Evolutionary conservation across 2,888 invertebrate species (phyloP).

Genomic region (Chymomyza fuscimana): DNA sequence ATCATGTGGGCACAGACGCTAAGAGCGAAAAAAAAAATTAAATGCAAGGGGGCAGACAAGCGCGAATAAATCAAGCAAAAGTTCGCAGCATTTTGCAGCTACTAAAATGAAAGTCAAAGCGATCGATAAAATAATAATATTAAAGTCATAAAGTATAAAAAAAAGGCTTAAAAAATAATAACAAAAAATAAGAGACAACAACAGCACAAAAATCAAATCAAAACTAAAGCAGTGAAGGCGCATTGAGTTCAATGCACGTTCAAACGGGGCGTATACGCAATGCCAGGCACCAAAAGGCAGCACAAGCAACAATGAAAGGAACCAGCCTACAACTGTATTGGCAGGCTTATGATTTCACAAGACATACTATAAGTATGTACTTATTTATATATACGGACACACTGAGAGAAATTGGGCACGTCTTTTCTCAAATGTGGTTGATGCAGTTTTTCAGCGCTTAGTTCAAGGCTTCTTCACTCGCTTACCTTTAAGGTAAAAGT

Average conservation of each 20-base stretch:
- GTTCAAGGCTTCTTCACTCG: too few species aligned
- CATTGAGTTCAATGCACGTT: conserved; percentile 72
- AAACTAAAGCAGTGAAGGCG: conserved; percentile 63
- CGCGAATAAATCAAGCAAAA: conserved; percentile 53
- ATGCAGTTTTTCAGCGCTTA: too few species aligned
- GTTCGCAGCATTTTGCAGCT: conserved; percentile 59
- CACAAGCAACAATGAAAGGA: conserved; percentile 6
- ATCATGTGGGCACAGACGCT: conserved; percentile 71
- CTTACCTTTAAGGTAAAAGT: too few species aligned
- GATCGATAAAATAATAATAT: conserved; percentile 46
- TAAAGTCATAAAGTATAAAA: conserved; percentile 2
- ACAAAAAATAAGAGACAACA: conserved; percentile 3
- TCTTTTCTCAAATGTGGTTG: too few species aligned
- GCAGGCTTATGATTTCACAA: conserved; percentile 16
- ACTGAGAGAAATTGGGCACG: neutral
- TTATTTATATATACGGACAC: neutral
- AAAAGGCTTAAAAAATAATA: conserved; percentile 5
- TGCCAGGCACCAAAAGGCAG: conserved; percentile 32
- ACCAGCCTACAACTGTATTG: conserved; percentile 17
- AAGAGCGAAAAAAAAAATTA: conserved; percentile 60
- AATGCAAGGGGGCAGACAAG: conserved; percentile 53
- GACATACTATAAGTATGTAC: conserved; percentile 11
- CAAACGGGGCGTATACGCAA: conserved; percentile 73
- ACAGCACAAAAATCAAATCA: conserved; percentile 48
- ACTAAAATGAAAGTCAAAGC: conserved; percentile 43